Evolutionary conservation across 2,888 invertebrate genomes (phyloP).

Genomic region (Liodrosophila aerea): DNA sequence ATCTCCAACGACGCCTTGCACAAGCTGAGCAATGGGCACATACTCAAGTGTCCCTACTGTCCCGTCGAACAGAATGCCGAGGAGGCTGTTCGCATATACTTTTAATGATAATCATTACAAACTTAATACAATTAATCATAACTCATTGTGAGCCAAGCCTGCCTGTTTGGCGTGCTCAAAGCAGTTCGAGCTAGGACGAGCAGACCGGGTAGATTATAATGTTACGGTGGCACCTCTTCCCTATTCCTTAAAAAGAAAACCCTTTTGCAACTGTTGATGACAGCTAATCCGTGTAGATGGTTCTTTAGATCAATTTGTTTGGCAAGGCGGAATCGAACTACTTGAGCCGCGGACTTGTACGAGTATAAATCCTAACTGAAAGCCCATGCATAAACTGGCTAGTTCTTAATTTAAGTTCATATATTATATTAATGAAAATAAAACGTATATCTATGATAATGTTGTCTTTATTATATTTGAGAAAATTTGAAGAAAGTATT

Average conservation of each 20-base stretch:
- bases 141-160: slow-evolving; percentile 22
- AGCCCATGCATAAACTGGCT: slow-evolving; percentile 31
- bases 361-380: slow-evolving; percentile 29
- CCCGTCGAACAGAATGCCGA: slow-evolving; percentile 97
- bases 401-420: slow-evolving; percentile 45
- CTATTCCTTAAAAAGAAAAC: slow-evolving; percentile 27
- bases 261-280: slow-evolving; percentile 19
- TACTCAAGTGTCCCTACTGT: slow-evolving; percentile 99
- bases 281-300: slow-evolving; percentile 34
- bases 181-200: slow-evolving; percentile 3
- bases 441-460: slow-evolving; percentile 26
- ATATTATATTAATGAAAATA: slow-evolving; percentile 29
- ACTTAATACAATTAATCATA: slow-evolving; percentile 19
- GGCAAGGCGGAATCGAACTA: slow-evolving; percentile 45
- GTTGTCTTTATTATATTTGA: background rate
- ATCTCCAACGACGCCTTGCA: slow-evolving; percentile 98
- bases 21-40: slow-evolving; percentile 95
- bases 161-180: slow-evolving; percentile 25
- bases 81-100: slow-evolving; percentile 95
- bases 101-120: slow-evolving; percentile 84
- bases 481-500: too few relatives aligned
- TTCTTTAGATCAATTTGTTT: slow-evolving; percentile 61
- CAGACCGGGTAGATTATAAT: slow-evolving; percentile 4
- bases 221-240: slow-evolving; percentile 16
- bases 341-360: slow-evolving; percentile 36